Evolutionary conservation across 2,888 invertebrate species (phyloP).

Genomic region (Dermolepida albohirtum): DNA sequence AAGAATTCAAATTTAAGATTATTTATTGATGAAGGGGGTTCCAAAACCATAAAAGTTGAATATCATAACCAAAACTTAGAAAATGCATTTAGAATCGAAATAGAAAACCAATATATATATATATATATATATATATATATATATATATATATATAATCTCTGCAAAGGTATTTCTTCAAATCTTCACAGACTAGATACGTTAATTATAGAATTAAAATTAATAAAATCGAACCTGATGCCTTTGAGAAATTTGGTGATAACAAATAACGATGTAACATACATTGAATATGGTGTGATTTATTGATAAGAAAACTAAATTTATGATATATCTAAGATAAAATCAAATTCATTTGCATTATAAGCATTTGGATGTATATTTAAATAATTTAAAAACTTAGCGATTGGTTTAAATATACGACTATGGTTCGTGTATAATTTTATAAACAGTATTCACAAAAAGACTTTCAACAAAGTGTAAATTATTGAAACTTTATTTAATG

Average conservation of each 20-base stretch:
- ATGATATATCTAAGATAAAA: conserved; percentile 52
- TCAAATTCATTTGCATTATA: conserved; percentile 56
- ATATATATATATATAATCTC: conserved; percentile 36
- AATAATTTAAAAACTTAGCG: conserved; percentile 53
- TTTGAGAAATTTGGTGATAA: conserved; percentile 55
- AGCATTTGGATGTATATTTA: conserved; percentile 54
- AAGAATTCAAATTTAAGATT: conserved; percentile 1
- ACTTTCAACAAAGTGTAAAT: conserved; percentile 50
- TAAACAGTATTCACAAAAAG: conserved; percentile 52
- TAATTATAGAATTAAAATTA: conserved; percentile 52
- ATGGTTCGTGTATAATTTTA: conserved; percentile 55
- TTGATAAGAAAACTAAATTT: conserved; percentile 56
- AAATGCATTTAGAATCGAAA: conserved; percentile 45
- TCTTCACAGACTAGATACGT: conserved; percentile 43
- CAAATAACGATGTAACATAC: conserved; percentile 51
- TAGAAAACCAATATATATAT: conserved; percentile 45
- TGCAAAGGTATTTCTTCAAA: conserved; percentile 42
- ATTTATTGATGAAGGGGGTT: conserved; percentile 6
- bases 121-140: too few species aligned
- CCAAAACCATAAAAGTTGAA: neutral
- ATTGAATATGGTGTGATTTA: conserved; percentile 52
- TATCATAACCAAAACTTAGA: conserved; percentile 38
- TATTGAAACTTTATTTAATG: conserved; percentile 53
- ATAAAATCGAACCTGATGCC: conserved; percentile 53
- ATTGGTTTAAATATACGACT: conserved; percentile 56